Evolutionary conservation across 2,113 vertebrate species (phyloP).

Genomic region (Polyodon spathula): DNA sequence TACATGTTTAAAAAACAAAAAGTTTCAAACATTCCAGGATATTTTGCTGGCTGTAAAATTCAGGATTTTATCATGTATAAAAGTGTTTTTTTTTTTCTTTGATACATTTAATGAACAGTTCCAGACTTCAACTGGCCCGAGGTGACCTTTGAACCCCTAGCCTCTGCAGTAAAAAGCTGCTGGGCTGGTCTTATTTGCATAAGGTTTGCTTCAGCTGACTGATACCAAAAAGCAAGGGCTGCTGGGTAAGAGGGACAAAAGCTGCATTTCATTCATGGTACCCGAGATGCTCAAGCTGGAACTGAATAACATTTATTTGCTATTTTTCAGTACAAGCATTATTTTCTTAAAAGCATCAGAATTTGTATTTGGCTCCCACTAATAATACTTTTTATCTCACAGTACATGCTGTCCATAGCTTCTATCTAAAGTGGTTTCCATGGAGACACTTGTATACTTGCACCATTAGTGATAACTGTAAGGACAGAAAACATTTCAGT

Average conservation of each 20-base stretch:
- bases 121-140: conserved; percentile 21
- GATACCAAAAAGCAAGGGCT: conserved; percentile 15
- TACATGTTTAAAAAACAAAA: too few relatives aligned
- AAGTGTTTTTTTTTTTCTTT: too few relatives aligned
- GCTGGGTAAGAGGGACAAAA: conserved; percentile 37
- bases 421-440: conserved; percentile 63
- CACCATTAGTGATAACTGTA: conserved; percentile 45
- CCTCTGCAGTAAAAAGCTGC: conserved; percentile 30
- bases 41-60: too few relatives aligned
- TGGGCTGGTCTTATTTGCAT: conserved; percentile 26
- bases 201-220: conserved; percentile 24
- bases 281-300: conserved; percentile 34
- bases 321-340: conserved; percentile 26
- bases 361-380: conserved; percentile 54
- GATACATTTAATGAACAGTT: too few relatives aligned
- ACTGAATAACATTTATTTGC: neutral
- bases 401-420: conserved; percentile 57
- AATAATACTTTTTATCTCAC: conserved; percentile 46
- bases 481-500: conserved; percentile 33
- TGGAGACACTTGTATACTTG: conserved; percentile 57
- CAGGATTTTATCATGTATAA: too few relatives aligned
- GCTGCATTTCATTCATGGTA: conserved; percentile 36
- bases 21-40: too few relatives aligned
- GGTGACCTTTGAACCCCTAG: conserved; percentile 40
- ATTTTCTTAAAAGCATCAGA: conserved; percentile 40